Conservation (phyloP, 1,140 invertebrate genomes). For the Xylocopa sonorina region DNA sequence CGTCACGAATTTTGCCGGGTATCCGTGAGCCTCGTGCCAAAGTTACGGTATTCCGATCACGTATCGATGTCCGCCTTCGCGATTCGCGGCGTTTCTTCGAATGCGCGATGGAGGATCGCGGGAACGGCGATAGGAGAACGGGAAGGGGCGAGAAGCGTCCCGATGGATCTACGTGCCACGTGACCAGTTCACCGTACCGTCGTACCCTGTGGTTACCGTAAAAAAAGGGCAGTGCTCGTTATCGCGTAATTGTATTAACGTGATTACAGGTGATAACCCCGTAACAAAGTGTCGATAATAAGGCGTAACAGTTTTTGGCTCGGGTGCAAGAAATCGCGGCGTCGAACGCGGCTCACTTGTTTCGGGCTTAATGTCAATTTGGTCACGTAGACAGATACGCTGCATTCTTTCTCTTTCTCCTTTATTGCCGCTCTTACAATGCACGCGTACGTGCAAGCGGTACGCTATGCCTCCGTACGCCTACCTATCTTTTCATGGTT, state of each 20-base stretch:
- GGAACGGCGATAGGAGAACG: conserved; percentile 1
- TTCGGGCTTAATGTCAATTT: conserved; percentile 23
- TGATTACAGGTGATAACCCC: conserved; percentile 8
- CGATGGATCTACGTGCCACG: neutral
- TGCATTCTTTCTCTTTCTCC: conserved; percentile 7
- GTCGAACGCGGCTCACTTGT: neutral
- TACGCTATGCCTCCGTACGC: neutral
- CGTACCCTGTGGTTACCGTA: neutral
- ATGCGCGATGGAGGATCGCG: neutral
- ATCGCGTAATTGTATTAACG: neutral
- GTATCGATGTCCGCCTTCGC: conserved; percentile 15
- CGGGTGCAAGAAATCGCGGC: too few species aligned
- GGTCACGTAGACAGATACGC: conserved; percentile 14
- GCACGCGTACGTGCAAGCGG: neutral
- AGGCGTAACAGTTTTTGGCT: neutral
- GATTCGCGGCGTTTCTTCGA: conserved; percentile 21
- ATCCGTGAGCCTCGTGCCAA: neutral
- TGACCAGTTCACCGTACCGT: neutral
- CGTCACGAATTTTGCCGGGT: conserved; percentile 25
- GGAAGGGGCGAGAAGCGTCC: neutral
- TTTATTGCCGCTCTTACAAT: conserved; percentile 8
- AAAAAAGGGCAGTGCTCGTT: neutral
- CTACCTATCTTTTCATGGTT: conserved; percentile 5
- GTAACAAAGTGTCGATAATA: conserved; percentile 9
- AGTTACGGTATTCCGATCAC: conserved; percentile 48